Evolutionary conservation across 2,113 vertebrate genomes (phyloP), one percentile per base, ranked within the genome.

Genomic region (Thomomys bottae): DNA sequence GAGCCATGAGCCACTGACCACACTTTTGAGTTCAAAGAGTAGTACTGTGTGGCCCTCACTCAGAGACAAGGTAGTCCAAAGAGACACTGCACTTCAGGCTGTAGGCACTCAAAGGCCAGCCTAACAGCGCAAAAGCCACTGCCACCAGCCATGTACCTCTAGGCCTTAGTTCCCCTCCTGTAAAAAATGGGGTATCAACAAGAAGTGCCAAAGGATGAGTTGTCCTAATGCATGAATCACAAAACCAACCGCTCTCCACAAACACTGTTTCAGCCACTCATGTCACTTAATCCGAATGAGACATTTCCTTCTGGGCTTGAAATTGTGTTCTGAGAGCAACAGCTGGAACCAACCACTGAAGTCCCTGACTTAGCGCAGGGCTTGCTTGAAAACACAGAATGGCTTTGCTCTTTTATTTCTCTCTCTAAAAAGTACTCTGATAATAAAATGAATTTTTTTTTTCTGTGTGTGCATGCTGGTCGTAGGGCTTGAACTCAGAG

Each of bases 301-400:
- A 54, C 49, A 11, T 24, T 23, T 2, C 72, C 49, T 9, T 32
- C 21, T 15, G 28, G 26, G 66, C 64, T 32, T 1, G 1, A 42
- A 36, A 12, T 0, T 12, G 57, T 40, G 8, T 20, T 49, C n/a
- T 1, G 15, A 84, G 84, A 54, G 1, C 8, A 11, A n/a, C 30
- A 15, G 0, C 45, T 67, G 34, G 85, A 57, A 40, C 20, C 7
- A 1, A 18, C 2, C 70, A 4, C 42, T 0, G 17, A 1, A 6
- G 30, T 21, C 9, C 32, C 40, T 6, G 64, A 8, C 15, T 0
- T 0, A 15, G 1, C 5, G 3, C 0, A 24, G 9, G 1, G 15
- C 34, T 20, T 32, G 57, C 57, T 68, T 76, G 6, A 80, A 82
- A 42, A 3, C 18, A 30, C 68, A 89, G 40, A 38, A 49, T 3